A percentile compares a stretch with the other conserved stretches of the same genome.
Conservation (phyloP, 2,888 invertebrate genomes). For the Leptinotarsa peninsularis region DNA sequence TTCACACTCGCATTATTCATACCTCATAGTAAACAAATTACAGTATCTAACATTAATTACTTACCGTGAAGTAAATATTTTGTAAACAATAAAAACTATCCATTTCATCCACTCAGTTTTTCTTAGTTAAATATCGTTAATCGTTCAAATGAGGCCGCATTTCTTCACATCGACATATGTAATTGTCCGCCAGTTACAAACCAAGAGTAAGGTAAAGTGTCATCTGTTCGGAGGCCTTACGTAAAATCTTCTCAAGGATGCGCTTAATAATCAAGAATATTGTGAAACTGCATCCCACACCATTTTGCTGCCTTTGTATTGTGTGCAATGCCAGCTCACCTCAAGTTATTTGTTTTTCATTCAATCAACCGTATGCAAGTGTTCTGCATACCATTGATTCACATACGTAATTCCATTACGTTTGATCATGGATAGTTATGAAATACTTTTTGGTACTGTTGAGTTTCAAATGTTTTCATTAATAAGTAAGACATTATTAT, state of each 20-base stretch:
- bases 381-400: conserved; percentile 5
- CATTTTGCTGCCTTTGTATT: conserved; percentile 1
- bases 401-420: conserved; percentile 5
- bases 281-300: conserved; percentile 13
- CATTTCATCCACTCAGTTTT: neutral
- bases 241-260: conserved; percentile 42
- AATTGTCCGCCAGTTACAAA: conserved; percentile 11
- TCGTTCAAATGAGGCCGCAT: neutral
- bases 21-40: no score
- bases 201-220: conserved; percentile 29
- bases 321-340: conserved; percentile 7
- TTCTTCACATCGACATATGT: neutral
- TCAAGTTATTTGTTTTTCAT: conserved; percentile 9
- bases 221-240: conserved; percentile 41
- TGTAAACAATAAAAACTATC: no score
- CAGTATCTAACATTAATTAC: no score
- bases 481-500: no score
- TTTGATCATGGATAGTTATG: neutral
- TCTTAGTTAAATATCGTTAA: neutral
- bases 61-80: neutral
- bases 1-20: no score
- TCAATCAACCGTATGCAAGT: neutral
- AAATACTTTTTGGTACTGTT: neutral
- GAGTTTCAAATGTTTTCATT: no score
- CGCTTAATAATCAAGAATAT: conserved; percentile 19